Conservation (phyloP, 2,888 invertebrate species). For the Blastobasis lacticolella region DNA sequence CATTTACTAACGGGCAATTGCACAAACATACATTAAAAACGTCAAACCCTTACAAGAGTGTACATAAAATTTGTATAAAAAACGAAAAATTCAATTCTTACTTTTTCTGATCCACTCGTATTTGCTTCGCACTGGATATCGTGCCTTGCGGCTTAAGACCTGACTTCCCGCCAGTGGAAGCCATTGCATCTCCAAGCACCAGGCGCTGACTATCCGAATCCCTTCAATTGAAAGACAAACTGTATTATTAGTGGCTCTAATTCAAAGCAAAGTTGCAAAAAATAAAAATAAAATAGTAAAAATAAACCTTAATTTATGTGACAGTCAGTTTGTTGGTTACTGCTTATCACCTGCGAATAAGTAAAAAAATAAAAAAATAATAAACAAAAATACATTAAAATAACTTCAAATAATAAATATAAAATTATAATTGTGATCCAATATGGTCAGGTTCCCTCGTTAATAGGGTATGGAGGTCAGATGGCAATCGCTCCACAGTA, state of each 20-base stretch:
- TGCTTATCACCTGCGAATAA: background rate
- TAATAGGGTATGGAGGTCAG: too few relatives aligned
- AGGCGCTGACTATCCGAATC: conserved; percentile 94
- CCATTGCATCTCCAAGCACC: conserved; percentile 93
- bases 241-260: too few relatives aligned
- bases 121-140: conserved; percentile 90
- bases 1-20: too few relatives aligned
- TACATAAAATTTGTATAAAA: too few relatives aligned
- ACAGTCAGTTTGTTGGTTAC: background rate
- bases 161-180: conserved; percentile 84
- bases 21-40: too few relatives aligned
- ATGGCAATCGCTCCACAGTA: too few relatives aligned
- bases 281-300: background rate
- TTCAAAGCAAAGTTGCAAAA: too few relatives aligned
- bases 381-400: conserved; percentile 9
- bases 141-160: conserved; percentile 91
- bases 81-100: conserved; percentile 59
- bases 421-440: too few relatives aligned
- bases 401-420: conserved; percentile 15
- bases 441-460: too few relatives aligned
- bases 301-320: background rate
- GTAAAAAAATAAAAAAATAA: background rate
- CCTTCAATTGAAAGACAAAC: conserved; percentile 50
- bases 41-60: too few relatives aligned
- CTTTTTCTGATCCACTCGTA: conserved; percentile 92